Evolutionary conservation across 2,888 invertebrate species (phyloP), one percentile per base, ranked within the genome.

Genomic region (Melinopterus prodromus): DNA sequence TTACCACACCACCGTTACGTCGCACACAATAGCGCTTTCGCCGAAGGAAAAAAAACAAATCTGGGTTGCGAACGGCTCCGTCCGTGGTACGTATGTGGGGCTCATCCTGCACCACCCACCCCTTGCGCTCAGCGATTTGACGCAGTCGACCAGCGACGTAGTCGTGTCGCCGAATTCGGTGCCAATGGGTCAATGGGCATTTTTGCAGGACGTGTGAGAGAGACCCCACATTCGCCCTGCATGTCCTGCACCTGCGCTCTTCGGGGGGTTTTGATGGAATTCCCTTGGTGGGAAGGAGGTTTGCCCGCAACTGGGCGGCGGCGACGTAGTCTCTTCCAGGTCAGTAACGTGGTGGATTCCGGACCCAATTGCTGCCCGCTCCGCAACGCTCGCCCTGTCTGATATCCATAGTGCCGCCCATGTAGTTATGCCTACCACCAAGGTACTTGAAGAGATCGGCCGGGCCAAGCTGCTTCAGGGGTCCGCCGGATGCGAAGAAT

Each of bases 121-220:
- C 81, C 16, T 69, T 76, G 35, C 53, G 70, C 5, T 14, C n/a
- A 0, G 80, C 79, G 16, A 70, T 70, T 1, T 53, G 16, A 69
- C 76, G 69, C 0, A 82, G 4, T 0, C 72, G 7, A 0, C 71
- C 6, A 0, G 72, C 82, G 3, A 82, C 26, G 37, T 14, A 16
- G 38, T 83, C 78, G 38, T 82, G 82, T 6, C 80, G 37, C n/a
- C 70, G 9, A 7, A 83, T 82, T n/a, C 84, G 16, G 35, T 53
- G 9, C 7, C 74, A 79, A n/a, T 86, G 84, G 0, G 82, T 70
- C 0, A 80, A 76, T 1, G 83, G 82, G 77, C 85, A 86, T 9
- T 76, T 77, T 74, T 86, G 85, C 0, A 85, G 81, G 0, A 86
- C 84, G n/a, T n/a, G n/a, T n/a, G n/a, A n/a, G n/a, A n/a, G n/a